Evolutionary conservation across 2,113 vertebrate genomes (phyloP).

Genomic region (Labeo rohita): DNA sequence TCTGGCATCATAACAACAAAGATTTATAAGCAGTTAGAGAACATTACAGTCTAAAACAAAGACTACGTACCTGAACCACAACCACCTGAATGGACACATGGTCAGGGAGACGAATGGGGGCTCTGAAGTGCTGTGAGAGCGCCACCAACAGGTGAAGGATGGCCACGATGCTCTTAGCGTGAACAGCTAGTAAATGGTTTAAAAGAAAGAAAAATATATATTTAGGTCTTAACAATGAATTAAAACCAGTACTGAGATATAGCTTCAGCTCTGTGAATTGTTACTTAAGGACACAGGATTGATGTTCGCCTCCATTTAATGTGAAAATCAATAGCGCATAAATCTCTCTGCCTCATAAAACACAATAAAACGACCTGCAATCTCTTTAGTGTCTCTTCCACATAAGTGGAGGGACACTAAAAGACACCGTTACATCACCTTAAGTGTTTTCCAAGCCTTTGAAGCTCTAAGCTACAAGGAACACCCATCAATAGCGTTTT

Average conservation of each 20-base stretch:
- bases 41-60: neutral
- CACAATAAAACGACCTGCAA: slow-evolving; percentile 11
- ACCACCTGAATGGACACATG: slow-evolving; percentile 97
- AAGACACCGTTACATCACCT: slow-evolving; percentile 22
- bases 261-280: neutral
- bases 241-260: neutral
- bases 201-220: neutral
- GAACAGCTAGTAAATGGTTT: slow-evolving; percentile 81
- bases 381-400: slow-evolving; percentile 38
- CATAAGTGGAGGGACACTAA: slow-evolving; percentile 6
- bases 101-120: slow-evolving; percentile 94
- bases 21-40: neutral
- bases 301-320: slow-evolving; percentile 28
- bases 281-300: slow-evolving; percentile 16
- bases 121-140: slow-evolving; percentile 94
- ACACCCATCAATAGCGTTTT: neutral
- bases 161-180: slow-evolving; percentile 94
- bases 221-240: neutral
- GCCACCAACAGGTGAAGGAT: slow-evolving; percentile 96
- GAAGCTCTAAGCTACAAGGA: neutral
- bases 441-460: slow-evolving; percentile 40
- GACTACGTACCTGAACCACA: slow-evolving; percentile 88
- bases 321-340: slow-evolving; percentile 47
- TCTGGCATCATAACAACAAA: neutral
- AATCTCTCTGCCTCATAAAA: slow-evolving; percentile 18